Base-by-base conservation (phyloP, 2,888 invertebrate genomes). In the Choreutis nemorana region DNA sequence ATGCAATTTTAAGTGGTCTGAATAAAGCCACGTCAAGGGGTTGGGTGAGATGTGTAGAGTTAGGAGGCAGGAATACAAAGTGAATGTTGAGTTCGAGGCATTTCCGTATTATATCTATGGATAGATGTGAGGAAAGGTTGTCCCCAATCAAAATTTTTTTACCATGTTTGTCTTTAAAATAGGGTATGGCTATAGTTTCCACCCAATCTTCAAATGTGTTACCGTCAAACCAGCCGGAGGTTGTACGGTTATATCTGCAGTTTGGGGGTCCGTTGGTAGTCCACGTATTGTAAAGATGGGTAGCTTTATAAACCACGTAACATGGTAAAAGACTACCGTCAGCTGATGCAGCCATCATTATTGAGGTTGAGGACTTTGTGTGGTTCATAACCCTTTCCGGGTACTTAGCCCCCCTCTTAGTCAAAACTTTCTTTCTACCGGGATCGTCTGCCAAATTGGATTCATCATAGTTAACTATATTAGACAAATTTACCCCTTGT, bases 241-340 rank as follows among this genome's bases (percentile, higher is more conserved):
- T 36, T 3, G 52, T 44, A 2, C 56, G 29, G 37, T 60, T 68
- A 35, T 62, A 72, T 7, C 56, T 22, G 33, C 50, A 23, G 26
- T 48, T 40, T 31, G 26, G 24, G 30, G 62, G 63, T n/a, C 70
- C 67, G 25, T 49, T 50, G 33, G 41, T 41, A 3, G 42, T 48
- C 66, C 68, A 70, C 4, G 51, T 44, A 15, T 45, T 31, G 40
- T 50, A 61, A n/a, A 67, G 12, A 28, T 59, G 30, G 29, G 48
- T 47, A 2, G 60, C 41, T 37, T 67, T 71, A 35, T 66, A 66
- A 3, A 62, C 53, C 7, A 63, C 51, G 40, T 62, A 66, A 14
- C 46, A 44, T 8, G 62, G 56, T 11, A 63, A 32, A 4, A 55
- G 12, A 22, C 40, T 35, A 3, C 66, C 66, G 28, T 33, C 42